phyloP scores from a whole-genome alignment of 2,797 vertebrate species.

The Acanthurus lineatus region DNA sequence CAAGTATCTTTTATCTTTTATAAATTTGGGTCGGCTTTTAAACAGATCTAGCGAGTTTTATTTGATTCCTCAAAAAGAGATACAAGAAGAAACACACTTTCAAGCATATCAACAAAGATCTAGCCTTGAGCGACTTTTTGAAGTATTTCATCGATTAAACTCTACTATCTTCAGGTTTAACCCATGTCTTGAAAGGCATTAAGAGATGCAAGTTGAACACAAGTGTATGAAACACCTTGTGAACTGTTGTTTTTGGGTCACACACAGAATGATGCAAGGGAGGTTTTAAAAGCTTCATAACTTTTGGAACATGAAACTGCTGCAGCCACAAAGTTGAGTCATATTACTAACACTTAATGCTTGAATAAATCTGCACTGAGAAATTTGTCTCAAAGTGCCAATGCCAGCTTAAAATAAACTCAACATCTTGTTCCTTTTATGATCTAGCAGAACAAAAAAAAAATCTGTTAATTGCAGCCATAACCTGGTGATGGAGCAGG shows the following conservation, averaged over 20 bases:
- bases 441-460: background rate
- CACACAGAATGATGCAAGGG: background rate
- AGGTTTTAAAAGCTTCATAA: conserved; percentile 20
- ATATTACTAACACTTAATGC: too few species aligned
- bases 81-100: conserved; percentile 22
- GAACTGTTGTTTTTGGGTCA: conserved; percentile 2
- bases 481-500: background rate
- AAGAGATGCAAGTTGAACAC: conserved; percentile 3
- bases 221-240: conserved; percentile 10
- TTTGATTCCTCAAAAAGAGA: conserved; percentile 20
- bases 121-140: conserved; percentile 42
- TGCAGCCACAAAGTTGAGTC: too few species aligned
- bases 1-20: background rate
- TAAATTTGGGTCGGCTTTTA: background rate
- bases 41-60: conserved; percentile 19
- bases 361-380: background rate
- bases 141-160: conserved; percentile 37
- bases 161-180: conserved; percentile 14
- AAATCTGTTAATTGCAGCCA: background rate
- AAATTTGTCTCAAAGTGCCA: conserved; percentile 1
- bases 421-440: background rate
- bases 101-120: conserved; percentile 36
- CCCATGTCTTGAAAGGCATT: background rate
- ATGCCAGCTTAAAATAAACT: background rate
- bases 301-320: background rate